Base-by-base conservation (phyloP, 2,113 vertebrate genomes). In the Dicaeum eximium region DNA sequence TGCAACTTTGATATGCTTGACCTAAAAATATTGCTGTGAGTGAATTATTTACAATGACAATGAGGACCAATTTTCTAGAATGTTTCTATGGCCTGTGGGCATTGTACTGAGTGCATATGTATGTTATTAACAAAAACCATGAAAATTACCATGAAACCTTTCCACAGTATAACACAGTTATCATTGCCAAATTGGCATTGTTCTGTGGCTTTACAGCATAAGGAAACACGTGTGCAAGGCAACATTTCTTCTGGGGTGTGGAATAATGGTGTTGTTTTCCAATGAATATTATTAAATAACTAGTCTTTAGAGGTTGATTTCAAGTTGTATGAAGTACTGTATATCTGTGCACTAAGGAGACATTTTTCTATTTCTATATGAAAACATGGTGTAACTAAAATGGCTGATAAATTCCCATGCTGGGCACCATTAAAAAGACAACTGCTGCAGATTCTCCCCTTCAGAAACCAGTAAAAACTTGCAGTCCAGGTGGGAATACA, bases 31-130 rank as follows among this genome's bases (percentile, higher is more conserved):
- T 66, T 83, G 42, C 80, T 88, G 56, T 10, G 38, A 80, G 44
- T 86, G 86, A 93, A 88, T 95, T 91, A 97, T 93, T 96, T 86
- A 78, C 65, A 56, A 13, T 81, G 80, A 71, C 79, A 86, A 33
- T 10, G 40, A 81, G 48, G n/a, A 94, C 15, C 53, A 71, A 60
- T 92, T 89, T 86, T 91, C 69, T 78, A 31, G 86, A 89, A 71
- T n/a, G 64, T 74, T 56, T 81, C 25, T n/a, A 1, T 64, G 61
- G 56, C 86, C 69, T 44, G 21, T 42, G 44, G 86, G 66, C 56
- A 58, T 71, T 75, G 44, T 33, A 50, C 50, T 33, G 44, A 56
- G 61, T 61, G 50, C 48, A 24, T 37, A 67, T 31, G 48, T 69
- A 61, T 65, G 18, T 11, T 53, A 79, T 84, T 78, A 93, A 64